A percentile compares a stretch with the other conserved stretches of the same genome.
Evolutionary conservation across 37 sponge, comb jelly and placozoan genomes (phyloP).

Genomic region (Beroe ovata): DNA sequence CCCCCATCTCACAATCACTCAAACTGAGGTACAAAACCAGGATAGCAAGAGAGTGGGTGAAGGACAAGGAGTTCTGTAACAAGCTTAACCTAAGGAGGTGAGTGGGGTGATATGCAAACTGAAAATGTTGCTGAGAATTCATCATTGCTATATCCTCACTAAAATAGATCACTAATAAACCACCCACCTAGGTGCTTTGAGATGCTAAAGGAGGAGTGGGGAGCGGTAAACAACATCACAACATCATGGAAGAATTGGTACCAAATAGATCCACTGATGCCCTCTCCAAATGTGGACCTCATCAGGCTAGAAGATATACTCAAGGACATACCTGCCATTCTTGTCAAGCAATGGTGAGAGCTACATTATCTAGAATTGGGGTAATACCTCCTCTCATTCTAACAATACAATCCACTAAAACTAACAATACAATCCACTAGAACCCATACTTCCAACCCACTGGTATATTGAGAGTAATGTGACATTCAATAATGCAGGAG

Average conservation of each 20-base stretch:
- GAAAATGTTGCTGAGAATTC: no score
- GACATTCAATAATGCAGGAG: no score
- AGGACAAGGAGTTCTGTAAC: conserved; percentile 25
- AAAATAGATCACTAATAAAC: no score
- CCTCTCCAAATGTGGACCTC: not conserved
- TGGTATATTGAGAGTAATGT: no score
- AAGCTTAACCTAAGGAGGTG: conserved; percentile 3
- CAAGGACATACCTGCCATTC: not conserved
- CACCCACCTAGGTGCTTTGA: conserved; percentile 11
- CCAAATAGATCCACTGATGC: conserved; percentile 2
- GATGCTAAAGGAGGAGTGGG: conserved; percentile 65
- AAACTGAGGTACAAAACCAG: conserved; percentile 1
- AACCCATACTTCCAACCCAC: no score
- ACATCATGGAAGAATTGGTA: conserved; percentile 36
- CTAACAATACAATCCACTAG: no score
- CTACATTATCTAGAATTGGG: no score
- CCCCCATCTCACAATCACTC: conserved; percentile 15
- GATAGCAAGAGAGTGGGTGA: not conserved
- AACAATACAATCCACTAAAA: no score
- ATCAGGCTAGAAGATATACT: not conserved
- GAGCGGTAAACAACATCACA: conserved; percentile 35
- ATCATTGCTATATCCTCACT: no score
- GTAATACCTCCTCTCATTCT: no score
- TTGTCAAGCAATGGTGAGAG: conserved; percentile 8
- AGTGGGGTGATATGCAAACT: no score